Base-by-base conservation (phyloP, 2,113 vertebrate species). In the Syngnathus scovelli region DNA sequence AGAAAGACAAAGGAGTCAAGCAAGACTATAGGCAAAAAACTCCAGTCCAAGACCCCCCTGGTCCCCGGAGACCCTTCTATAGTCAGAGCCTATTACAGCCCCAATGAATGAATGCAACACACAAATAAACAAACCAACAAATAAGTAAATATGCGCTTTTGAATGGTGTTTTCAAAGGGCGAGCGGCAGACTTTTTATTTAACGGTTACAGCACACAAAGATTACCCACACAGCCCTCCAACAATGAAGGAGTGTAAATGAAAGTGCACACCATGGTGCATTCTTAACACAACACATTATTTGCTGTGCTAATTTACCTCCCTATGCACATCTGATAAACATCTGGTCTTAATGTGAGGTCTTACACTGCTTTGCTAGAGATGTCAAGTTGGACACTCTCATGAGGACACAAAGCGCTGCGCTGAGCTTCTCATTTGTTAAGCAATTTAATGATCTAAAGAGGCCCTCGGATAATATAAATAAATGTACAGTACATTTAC, bases 321-420 rank as follows among this genome's bases (percentile, higher is more conserved):
- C n/a, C 64, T 73, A 68, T 67, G 62, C 41, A 62, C 61, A 62
- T 44, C 39, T 62, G 61, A 62, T 23, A 77, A 86, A 83, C 87
- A 90, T 87, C 87, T 89, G 88, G 76, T 90, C 86, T 85, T 70
- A 44, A 0, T 88, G 88, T 85, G 87, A 70, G 78, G 81, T 89
- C 87, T 82, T 76, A 73, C 79, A 78, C 78, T 81, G 76, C 81
- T 86, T 88, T 85, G 48, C 83, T 79, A 51, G 66, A 62, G 49
- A 58, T 66, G 61, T 82, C 78, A 77, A 67, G 66, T 82, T 74
- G 54, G 48, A 83, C 27, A 75, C 77, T 81, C 69, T 68, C 67
- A 70, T 61, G 61, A 71, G 79, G 81, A 86, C 75, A 74, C 38
- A 23, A 38, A 62, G 58, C 41, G 67, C 51, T 49, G 36, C 21